Evolutionary conservation across 2,888 invertebrate species (phyloP), one percentile per base, ranked within the genome.

Genomic region (Hypomecis atomaria): DNA sequence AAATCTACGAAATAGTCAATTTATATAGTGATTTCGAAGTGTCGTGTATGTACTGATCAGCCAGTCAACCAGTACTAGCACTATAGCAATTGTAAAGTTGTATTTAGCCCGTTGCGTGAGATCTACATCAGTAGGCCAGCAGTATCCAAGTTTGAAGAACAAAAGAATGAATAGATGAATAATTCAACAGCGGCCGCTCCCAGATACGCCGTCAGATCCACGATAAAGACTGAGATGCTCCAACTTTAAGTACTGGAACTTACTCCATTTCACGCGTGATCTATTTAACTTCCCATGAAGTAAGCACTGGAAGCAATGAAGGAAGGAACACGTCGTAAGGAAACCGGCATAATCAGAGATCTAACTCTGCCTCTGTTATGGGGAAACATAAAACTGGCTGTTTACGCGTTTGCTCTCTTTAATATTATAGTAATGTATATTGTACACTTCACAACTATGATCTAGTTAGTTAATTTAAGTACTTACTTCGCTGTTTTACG

Each of bases 91-190:
- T 4, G 8, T 37, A 50, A 37, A 50, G 38, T 9, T 38, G 23
- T 13, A 43, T 34, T 43, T 52, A 44, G 47, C 49, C 43, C 23
- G 48, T 33, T 63, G 45, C 54, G 50, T 47, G 47, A 47, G 47
- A 56, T 56, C 50, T 62, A 65, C 59, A 64, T 63, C 52, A 55
- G 56, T 55, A 56, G 56, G 56, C 33, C 37, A 62, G 58, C 49
- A 42, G 56, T 66, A 62, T 63, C 70, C 69, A 67, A 79, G 75
- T 74, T 73, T 73, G 63, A 74, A 73, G 76, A 82, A 83, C 77
- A 82, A 80, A 82, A 82, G 79, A 79, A 82, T 80, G 82, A 84
- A 76, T 62, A 69, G 65, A 83, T 86, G 85, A 85, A 86, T 86
- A 71, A 86, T 86, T 86, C 86, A 85, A 71, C 66, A 73, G 67